Base-by-base conservation (phyloP, 2,888 invertebrate genomes). In the Macrosoma leucophasiata region DNA sequence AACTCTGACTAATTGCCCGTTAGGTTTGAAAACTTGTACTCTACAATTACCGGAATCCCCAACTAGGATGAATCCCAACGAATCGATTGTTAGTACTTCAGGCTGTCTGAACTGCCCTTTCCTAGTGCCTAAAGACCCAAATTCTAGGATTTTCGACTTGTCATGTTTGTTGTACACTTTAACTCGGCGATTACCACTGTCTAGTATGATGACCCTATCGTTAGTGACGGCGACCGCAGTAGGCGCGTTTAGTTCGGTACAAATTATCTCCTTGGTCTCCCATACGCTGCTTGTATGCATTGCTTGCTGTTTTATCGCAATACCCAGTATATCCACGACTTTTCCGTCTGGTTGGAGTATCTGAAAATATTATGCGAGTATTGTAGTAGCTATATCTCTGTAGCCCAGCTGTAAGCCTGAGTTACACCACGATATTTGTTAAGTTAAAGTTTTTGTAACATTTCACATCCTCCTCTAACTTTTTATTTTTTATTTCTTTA, bases 41-140 rank as follows among this genome's bases (percentile, higher is more conserved):
- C 93, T 78, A 20, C 89, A 89, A 58, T 93, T 93, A 0, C 92
- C 93, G 1, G 91, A 90, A 60, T 94, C 93, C 0, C 92, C 93
- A 0, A 94, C 91, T 1, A 92, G 71, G 20, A 94, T 90, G 59
- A 90, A 91, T 0, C 92, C 92, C 62, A 89, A 77, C 0, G 86
- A 86, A 58, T 93, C 93, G 0, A 92, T 87, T 0, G 90, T 84
- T 3, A 94, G 75, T 0, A 91, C 91, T 62, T 93, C 91, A 0
- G 93, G 91, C 35, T 90, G 89, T 55, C 90, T 85, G 58, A 92
- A 89, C 57, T 92, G 91, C 0, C 91, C 91, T 38, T 88, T 87
- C 33, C 86, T 76, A 25, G 85, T 85, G 0, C 92, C 92, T 32
- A 88, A 76, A 0, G 88, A 82, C 0, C 92, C 92, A 49, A 92